Evolutionary conservation across 2,888 invertebrate species (phyloP).

Genomic region (Bellardia bayeri): DNA sequence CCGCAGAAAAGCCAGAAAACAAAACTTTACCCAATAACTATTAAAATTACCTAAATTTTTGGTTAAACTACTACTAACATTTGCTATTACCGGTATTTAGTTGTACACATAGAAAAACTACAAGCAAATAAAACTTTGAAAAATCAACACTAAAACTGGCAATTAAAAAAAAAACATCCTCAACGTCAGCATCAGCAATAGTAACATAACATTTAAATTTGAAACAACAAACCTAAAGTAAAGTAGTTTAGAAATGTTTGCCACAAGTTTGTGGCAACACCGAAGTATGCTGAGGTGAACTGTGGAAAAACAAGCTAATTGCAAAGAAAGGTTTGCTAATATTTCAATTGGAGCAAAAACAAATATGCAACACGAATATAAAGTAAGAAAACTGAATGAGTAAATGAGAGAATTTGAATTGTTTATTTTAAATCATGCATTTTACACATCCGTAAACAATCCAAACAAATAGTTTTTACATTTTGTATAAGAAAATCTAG

Average conservation of each 20-base stretch:
- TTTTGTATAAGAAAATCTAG: not conserved
- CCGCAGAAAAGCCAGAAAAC: not conserved
- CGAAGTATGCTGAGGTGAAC: not conserved
- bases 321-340: constrained; percentile 14
- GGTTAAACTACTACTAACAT: constrained; percentile 19
- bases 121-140: not conserved
- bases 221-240: not conserved
- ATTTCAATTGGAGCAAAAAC: not conserved
- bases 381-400: not conserved
- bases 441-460: too few relatives aligned
- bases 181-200: not conserved
- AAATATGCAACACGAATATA: not conserved
- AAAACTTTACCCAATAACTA: not conserved
- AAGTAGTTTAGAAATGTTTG: constrained; percentile 17
- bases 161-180: not conserved
- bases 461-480: too few relatives aligned
- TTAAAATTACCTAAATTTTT: constrained; percentile 19
- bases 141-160: not conserved
- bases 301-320: constrained; percentile 25
- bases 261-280: constrained; percentile 26
- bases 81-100: constrained; percentile 15
- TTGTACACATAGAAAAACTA: not conserved
- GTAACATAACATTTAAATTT: not conserved
- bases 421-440: too few relatives aligned
- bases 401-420: not conserved